Conservation (phyloP, 2,888 invertebrate genomes). For the Torymus texanus region DNA sequence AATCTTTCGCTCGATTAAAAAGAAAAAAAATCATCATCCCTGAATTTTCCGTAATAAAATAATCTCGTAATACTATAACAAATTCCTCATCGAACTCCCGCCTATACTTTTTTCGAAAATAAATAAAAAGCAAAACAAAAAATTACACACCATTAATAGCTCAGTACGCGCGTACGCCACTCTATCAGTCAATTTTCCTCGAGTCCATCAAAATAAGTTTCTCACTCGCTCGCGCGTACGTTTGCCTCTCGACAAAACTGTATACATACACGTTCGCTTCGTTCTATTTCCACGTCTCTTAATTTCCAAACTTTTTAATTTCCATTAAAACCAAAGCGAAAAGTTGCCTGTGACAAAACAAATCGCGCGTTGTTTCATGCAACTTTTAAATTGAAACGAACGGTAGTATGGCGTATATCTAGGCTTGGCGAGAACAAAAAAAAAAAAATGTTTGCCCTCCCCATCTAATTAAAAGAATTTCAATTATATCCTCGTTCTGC, state of each 20-base stretch:
- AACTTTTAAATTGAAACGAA: conserved; percentile 50
- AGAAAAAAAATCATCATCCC: too few relatives aligned
- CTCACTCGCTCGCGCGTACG: not conserved
- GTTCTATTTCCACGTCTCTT: conserved; percentile 28
- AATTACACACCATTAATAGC: too few relatives aligned
- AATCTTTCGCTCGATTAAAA: too few relatives aligned
- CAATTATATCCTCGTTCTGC: conserved; percentile 38
- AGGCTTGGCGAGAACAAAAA: not conserved
- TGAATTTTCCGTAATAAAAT: too few relatives aligned
- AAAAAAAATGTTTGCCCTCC: conserved; percentile 1
- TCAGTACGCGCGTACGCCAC: not conserved
- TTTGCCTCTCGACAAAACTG: conserved; percentile 10
- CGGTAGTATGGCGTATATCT: not conserved
- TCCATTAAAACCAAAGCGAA: conserved; percentile 44
- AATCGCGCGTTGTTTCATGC: conserved; percentile 1
- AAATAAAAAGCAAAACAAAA: too few relatives aligned
- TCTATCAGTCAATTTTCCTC: conserved; percentile 27
- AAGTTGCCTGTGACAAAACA: conserved; percentile 24
- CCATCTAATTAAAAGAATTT: conserved; percentile 52
- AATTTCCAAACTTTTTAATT: conserved; percentile 50
- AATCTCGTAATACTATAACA: too few relatives aligned
- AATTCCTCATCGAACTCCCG: too few relatives aligned
- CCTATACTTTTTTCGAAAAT: too few relatives aligned
- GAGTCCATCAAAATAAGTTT: conserved; percentile 36
- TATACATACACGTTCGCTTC: not conserved